phyloP scores from a whole-genome alignment of 2,113 vertebrate species.

The Riparia riparia region DNA sequence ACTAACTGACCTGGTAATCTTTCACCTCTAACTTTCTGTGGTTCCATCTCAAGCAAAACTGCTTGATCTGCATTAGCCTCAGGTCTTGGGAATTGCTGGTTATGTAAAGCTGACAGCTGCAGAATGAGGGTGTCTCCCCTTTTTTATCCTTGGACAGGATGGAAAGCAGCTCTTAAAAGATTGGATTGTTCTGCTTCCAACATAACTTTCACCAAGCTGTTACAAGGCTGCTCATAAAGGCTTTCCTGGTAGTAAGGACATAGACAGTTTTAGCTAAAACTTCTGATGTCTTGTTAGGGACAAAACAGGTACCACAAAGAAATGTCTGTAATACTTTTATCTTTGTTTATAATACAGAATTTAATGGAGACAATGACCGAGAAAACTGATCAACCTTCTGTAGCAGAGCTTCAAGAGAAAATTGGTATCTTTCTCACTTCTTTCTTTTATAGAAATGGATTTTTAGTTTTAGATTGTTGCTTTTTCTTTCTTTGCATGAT shows the following conservation, averaged over 20 bases:
- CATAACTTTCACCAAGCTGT: background rate
- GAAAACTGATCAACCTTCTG: constrained; percentile 69
- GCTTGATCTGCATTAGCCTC: background rate
- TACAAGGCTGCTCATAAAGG: background rate
- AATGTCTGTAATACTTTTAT: constrained; percentile 33
- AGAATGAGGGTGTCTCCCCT: background rate
- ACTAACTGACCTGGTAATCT: background rate
- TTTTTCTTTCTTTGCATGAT: background rate
- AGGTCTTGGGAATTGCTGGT: background rate
- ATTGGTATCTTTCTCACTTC: constrained; percentile 80
- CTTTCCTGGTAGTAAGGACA: background rate
- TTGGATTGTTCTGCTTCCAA: background rate
- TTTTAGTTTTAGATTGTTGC: background rate
- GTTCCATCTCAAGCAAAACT: background rate
- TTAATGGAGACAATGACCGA: constrained; percentile 71
- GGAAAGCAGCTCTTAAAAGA: background rate
- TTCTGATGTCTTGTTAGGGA: background rate
- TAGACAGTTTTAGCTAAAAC: background rate
- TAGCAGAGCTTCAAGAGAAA: constrained; percentile 82
- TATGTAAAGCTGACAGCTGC: background rate
- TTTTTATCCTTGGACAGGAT: background rate
- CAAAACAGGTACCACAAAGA: background rate
- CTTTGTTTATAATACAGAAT: constrained; percentile 74
- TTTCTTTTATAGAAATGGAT: background rate
- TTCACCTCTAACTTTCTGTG: background rate